phyloP scores from a whole-genome alignment of 2,888 invertebrate genomes.

The Tinea semifulvella region DNA sequence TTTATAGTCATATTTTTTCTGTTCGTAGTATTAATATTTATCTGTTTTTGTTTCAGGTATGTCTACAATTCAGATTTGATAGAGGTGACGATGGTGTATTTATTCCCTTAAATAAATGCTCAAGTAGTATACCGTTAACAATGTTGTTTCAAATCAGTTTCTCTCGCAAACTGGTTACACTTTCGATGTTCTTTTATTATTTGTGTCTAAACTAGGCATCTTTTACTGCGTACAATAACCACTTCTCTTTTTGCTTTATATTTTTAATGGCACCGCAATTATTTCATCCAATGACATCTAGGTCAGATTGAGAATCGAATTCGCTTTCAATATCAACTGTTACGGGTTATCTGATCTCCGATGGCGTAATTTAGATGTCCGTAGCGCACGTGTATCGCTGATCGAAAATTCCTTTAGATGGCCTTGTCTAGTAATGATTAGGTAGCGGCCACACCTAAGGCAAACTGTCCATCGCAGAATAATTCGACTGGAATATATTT shows the following conservation, averaged over 20 bases:
- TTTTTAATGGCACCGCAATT: constrained; percentile 7
- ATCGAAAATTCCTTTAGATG: constrained; percentile 37
- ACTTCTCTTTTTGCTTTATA: constrained; percentile 8
- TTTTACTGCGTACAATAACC: constrained; percentile 7
- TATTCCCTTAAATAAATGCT: too few species aligned
- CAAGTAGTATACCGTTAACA: too few species aligned
- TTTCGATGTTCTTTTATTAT: not conserved
- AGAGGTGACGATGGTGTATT: too few species aligned
- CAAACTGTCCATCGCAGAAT: constrained; percentile 7
- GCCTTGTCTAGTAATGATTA: constrained; percentile 30
- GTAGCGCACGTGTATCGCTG: constrained; percentile 32
- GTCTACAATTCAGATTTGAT: too few species aligned
- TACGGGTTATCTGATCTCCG: constrained; percentile 48
- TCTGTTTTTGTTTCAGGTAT: too few species aligned
- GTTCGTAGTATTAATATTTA: too few species aligned
- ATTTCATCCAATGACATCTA: constrained; percentile 27
- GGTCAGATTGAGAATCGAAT: constrained; percentile 31
- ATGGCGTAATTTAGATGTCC: constrained; percentile 44
- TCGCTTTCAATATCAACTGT: constrained; percentile 37
- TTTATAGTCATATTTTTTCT: too few species aligned
- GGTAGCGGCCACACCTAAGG: constrained; percentile 4
- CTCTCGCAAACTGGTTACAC: not conserved
- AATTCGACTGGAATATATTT: constrained; percentile 6
- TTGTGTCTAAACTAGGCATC: constrained; percentile 2
- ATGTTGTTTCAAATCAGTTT: constrained; percentile 3